These are phyloP conservation scores for Hipposideros larvatus DNA, from an alignment of 2,797 vertebrate genomes.

Conservation along the genomic window DNA sequence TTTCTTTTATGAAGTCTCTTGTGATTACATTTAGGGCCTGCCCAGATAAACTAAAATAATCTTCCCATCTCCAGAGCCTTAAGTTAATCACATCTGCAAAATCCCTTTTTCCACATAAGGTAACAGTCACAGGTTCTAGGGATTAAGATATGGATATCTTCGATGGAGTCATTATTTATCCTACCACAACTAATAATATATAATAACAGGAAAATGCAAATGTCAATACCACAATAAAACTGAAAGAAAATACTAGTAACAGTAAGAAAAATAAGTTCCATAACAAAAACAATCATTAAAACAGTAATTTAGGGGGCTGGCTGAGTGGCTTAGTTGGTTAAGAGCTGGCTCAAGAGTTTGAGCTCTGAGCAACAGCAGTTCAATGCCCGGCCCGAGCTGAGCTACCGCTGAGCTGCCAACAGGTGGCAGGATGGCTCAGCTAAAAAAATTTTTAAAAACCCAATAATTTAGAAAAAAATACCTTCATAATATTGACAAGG, in stretches of 20 bases:
- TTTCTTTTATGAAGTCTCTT: not conserved
- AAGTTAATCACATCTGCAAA: not conserved
- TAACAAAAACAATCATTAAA: not conserved
- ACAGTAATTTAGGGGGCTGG: not conserved
- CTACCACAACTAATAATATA: not conserved
- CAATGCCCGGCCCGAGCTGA: no score
- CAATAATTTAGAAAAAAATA: not conserved
- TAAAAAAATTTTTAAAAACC: no score
- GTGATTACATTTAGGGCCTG: not conserved
- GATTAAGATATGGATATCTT: not conserved
- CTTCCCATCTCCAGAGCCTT: not conserved
- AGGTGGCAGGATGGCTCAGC: no score
- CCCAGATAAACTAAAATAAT: not conserved
- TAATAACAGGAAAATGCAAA: not conserved
- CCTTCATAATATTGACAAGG: not conserved
- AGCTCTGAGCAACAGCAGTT: no score
- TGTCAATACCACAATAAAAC: not conserved
- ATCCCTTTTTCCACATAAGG: not conserved
- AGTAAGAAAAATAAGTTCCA: not conserved
- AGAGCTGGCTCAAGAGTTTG: no score
- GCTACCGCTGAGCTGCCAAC: no score
- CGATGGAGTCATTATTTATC: not conserved
- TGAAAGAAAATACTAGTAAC: not conserved
- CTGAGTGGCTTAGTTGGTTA: no score
- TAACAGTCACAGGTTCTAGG: not conserved